These are phyloP conservation scores for Trachythela sp. DNA, from an alignment of 64 coral and sea anemone genomes.

Conservation along the genomic window DNA sequence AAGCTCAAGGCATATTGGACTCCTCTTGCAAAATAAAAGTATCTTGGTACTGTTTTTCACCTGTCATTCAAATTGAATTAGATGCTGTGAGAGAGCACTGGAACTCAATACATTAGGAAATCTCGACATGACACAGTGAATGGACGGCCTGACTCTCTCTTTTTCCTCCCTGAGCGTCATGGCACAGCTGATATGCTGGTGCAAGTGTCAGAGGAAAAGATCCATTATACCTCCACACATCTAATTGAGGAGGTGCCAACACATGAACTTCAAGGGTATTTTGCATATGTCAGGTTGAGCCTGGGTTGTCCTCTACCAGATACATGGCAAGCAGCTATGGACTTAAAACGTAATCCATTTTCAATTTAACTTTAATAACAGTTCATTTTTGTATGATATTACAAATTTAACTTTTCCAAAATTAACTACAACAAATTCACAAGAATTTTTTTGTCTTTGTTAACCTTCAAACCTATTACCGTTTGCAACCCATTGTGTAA, in stretches of 20 bases:
- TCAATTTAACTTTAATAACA: too few species aligned
- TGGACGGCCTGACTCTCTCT: slow-evolving; percentile 5
- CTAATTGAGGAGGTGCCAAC: not conserved
- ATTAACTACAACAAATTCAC: too few species aligned
- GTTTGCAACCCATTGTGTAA: too few species aligned
- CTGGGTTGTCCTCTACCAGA: not conserved
- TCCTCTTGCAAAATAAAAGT: not conserved
- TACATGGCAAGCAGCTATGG: not conserved
- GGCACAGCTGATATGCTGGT: not conserved
- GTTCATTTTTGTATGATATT: too few species aligned
- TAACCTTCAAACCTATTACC: too few species aligned
- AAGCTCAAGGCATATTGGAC: not conserved
- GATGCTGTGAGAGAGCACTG: not conserved
- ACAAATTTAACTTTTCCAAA: too few species aligned
- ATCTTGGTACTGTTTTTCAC: not conserved
- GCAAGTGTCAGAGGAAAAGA: not conserved
- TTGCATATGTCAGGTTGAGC: not conserved
- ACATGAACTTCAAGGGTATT: not conserved
- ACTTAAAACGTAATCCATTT: not conserved
- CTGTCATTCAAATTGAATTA: not conserved
- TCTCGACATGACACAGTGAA: not conserved
- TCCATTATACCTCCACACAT: not conserved
- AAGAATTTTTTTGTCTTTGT: too few species aligned
- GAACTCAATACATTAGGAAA: not conserved
- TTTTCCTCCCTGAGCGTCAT: not conserved